A percentile compares a stretch with the other conserved stretches of the same genome.
Evolutionary conservation across 2,888 invertebrate genomes (phyloP).

Genomic region (Melanostoma mellinum): DNA sequence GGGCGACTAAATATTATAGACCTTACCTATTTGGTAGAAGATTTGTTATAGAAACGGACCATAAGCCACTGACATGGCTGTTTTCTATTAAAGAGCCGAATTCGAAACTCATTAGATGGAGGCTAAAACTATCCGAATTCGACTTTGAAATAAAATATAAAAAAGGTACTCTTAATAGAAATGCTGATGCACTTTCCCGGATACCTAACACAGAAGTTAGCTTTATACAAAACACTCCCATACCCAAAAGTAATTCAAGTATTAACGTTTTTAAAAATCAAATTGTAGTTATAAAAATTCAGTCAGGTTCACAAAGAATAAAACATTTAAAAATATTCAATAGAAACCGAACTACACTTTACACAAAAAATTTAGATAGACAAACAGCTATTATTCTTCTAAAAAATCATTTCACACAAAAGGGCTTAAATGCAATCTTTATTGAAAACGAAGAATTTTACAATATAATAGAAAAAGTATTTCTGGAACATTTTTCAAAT

Average conservation of each 20-base stretch:
- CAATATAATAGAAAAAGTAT: too few relatives aligned
- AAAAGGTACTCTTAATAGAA: slow-evolving; percentile 60
- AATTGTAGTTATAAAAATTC: slow-evolving; percentile 26
- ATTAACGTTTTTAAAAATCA: slow-evolving; percentile 37
- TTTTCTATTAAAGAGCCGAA: slow-evolving; percentile 8
- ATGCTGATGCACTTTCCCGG: slow-evolving; percentile 53
- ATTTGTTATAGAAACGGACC: slow-evolving; percentile 31
- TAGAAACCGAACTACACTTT: slow-evolving; percentile 35
- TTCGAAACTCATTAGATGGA: slow-evolving; percentile 75
- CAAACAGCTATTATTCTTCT: slow-evolving; percentile 29
- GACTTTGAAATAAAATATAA: slow-evolving; percentile 75
- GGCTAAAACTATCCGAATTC: slow-evolving; percentile 75
- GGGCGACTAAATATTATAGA: slow-evolving; percentile 35
- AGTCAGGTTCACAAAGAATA: slow-evolving; percentile 51
- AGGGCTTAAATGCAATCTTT: slow-evolving; percentile 29
- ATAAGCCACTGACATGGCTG: background rate
- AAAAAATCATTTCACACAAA: slow-evolving; percentile 48
- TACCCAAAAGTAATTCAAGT: slow-evolving; percentile 6
- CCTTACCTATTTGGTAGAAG: slow-evolving; percentile 33
- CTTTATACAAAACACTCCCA: background rate
- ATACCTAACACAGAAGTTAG: background rate
- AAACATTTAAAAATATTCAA: slow-evolving; percentile 40
- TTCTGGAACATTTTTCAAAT: slow-evolving; percentile 10
- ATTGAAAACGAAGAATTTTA: too few relatives aligned
- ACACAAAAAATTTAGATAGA: slow-evolving; percentile 23